Evolutionary conservation across 2,888 invertebrate species (phyloP), one percentile per base, ranked within the genome.

Genomic region (Anorthoa munda): DNA sequence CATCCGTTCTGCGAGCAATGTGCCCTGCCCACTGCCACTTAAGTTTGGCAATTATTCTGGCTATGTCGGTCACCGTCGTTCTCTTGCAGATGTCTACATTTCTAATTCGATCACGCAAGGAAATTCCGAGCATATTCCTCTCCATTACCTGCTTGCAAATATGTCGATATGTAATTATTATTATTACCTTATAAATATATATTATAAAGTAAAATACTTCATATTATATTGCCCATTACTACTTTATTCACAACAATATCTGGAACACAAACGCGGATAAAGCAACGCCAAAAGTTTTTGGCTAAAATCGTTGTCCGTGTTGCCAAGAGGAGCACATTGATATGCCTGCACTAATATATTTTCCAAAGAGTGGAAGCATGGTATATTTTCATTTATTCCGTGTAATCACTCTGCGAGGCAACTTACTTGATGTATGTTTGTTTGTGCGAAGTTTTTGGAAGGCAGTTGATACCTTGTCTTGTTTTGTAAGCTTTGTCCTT

Each of bases 231-330:
- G 11, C 12, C 39, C 48, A 67, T 60, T 70, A 79, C 64, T 65
- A 67, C 18, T 67, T 72, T 61, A 60, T 60, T 39, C 13, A 45
- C 48, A 75, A 59, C 15, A 51, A 53, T 66, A 70, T 64, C 50
- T 81, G 59, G 63, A 79, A 66, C 59, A 21, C 76, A 48, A 68
- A 67, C 58, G 55, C 31, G 85, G 66, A 81, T 77, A 75, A 84
- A 72, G 56, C 67, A 48, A 48, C 26, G 87, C 87, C 85, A 84
- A 84, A 81, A 72, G 50, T 75, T 86, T 84, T 86, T 86, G 87
- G 87, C 84, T 72, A 72, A 84, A 84, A 81, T 84, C 73, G 68
- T 84, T 75, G 79, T 69, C 53, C 50, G 15, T n/a, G 68, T 85
- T 84, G 84, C 87, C 84, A 84, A 84, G 68, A 56, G 69, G 48